Evolutionary conservation across 2,113 vertebrate genomes (phyloP), one percentile per base, ranked within the genome.

Genomic region (Charadrius vociferus): DNA sequence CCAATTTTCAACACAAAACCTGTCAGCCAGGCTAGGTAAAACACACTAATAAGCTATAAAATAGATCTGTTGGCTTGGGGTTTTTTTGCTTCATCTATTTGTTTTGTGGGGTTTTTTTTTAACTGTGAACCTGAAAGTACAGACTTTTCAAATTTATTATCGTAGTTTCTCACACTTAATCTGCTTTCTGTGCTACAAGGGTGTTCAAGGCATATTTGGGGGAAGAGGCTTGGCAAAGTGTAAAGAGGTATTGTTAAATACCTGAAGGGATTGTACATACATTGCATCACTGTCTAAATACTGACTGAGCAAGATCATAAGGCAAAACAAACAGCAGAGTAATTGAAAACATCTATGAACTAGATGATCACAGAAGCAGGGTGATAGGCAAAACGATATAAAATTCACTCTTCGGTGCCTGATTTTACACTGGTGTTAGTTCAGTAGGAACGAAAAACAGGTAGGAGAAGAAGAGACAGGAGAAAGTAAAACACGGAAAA

Each of bases 341-440:
- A 98, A 98, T 98, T 98, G 94, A 96, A 97, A 96, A 95, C 82
- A 96, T 77, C 91, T 94, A 97, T 96, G 96, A 96, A 95, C 72
- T 95, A 91, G 75, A 71, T 58, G 83, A 90, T 97, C 89, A 89
- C 49, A 68, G 80, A 95, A 78, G 36, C 63, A 49, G 73, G 63
- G 79, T 74, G 79, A 77, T 90, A 93, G 36, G 84, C 67, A 95
- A 81, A 92, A 75, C 53, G 58, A 95, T 95, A 77, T 53, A 78
- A 16, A 86, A 58, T 68, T 75, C 73, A 82, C 53, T 93, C 49
- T 61, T 84, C 43, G 39, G 45, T 65, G 82, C 55, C 37, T 34
- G 14, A 73, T 95, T 96, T 93, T 90, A 90, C 58, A 75, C 74
- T 79, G 61, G 34, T 85, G n/a, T 84, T 80, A 85, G 49, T 50